These are phyloP conservation scores for Stenurella melanura DNA, from an alignment of 2,888 invertebrate genomes.

Conservation along the genomic window DNA sequence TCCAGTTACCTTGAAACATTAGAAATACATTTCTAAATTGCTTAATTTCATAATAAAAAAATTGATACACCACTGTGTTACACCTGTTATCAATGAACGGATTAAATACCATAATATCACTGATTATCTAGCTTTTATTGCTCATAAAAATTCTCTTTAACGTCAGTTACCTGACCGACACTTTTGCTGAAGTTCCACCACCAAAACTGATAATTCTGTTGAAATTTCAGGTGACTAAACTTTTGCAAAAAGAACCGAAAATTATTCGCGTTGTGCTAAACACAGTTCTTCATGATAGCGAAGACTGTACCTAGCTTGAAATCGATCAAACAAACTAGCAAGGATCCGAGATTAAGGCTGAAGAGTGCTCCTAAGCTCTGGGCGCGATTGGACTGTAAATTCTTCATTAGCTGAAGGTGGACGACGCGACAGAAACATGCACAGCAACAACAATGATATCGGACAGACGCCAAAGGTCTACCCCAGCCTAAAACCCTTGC, in stretches of 20 bases:
- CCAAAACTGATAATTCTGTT: not conserved
- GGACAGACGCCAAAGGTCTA: not conserved
- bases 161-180: not conserved
- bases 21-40: no score
- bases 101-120: not conserved
- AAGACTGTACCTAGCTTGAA: slow-evolving; percentile 23
- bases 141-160: not conserved
- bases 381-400: not conserved
- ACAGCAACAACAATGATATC: not conserved
- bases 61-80: not conserved
- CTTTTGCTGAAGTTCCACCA: not conserved
- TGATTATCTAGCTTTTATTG: not conserved
- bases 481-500: not conserved
- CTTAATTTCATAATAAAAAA: no score
- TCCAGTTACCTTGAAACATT: no score
- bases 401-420: slow-evolving; percentile 18
- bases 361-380: slow-evolving; percentile 12
- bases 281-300: slow-evolving; percentile 30
- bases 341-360: slow-evolving; percentile 31
- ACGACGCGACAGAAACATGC: not conserved
- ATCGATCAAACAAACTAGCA: slow-evolving; percentile 12
- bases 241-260: not conserved
- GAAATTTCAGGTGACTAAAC: not conserved
- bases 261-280: not conserved
- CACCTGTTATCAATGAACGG: not conserved